Evolutionary conservation across 2,888 invertebrate genomes (phyloP), one percentile per base, ranked within the genome.

Genomic region (Acronicta leporina): DNA sequence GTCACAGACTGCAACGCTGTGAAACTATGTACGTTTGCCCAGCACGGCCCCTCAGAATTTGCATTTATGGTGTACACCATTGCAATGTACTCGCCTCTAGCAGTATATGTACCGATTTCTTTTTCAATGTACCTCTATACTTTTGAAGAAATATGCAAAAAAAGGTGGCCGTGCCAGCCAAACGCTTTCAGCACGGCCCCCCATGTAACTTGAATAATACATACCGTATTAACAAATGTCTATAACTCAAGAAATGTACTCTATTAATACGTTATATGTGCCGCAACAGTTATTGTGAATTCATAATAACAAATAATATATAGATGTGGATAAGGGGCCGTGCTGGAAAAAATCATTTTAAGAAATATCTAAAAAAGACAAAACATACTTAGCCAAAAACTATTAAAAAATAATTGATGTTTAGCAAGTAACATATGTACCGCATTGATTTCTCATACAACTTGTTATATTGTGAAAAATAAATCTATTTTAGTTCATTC

Each of bases 231-330:
- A 42, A 42, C 16, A 42, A 42, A 16, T 42, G 16, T 42, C 42
- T 16, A 30, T 30, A 46, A 46, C 46, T 46, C 46, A 46, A 46
- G 46, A 30, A 46, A 46, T 46, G 46, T 46, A 46, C 46, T 46
- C 46, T 46, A 46, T 46, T 46, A 42, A 46, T 35, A 47, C 47
- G 47, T 47, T 47, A 47, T 47, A 15, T 47, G 47, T 47, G 47
- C 53, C 46, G 52, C 46, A 54, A 46, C 54, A 54, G 46, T 54
- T 54, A 41, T 42, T 55, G 42, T 55, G 55, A 55, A 55, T 55
- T 55, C 47, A 20, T 47, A 55, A 55, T 55, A 46, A 53, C 53
- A 46, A 53, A 53, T 40, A 53, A 55, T 53, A 53, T 40, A 53
- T 45, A 53, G 47, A 42, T 55, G 41, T 55, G 54, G 47, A 47